Evolutionary conservation across 2,797 vertebrate genomes (phyloP), one percentile per base, ranked within the genome.

Genomic region (Steatocranus sp.): DNA sequence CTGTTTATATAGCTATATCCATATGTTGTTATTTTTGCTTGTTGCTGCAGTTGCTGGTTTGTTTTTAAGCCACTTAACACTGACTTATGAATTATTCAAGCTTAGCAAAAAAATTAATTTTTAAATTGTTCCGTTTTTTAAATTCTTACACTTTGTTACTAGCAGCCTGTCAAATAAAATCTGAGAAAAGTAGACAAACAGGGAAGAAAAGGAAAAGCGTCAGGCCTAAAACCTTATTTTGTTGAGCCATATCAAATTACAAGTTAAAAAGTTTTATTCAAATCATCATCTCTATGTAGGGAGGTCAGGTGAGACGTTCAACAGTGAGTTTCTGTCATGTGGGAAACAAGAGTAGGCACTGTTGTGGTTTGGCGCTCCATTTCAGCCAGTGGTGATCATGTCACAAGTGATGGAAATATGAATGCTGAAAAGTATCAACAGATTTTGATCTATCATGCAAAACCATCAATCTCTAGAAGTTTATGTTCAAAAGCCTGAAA

Each of bases 81-180:
- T n/a, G 18, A 61, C 5, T 61, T 61, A 34, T 61, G 56, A 61
- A 61, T 61, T 61, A 61, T 11, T 61, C 56, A 61, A 61, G 56
- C 17, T 34, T 7, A 11, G 56, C 17, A n/a, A 34, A 34, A 58
- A n/a, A 58, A 18, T 18, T 0, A 0, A 7, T 4, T 58, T 58
- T 18, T 32, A 58, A 58, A 58, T 58, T 1, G 27, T 58, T 58
- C 54, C 5, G 3, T 58, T 32, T 68, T 41, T 68, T 4, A 25
- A 68, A 43, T 3, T 68, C 12, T 25, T 41, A 38, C 36, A 68
- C 36, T n/a, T n/a, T n/a, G n/a, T n/a, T n/a, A n/a, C n/a, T n/a
- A n/a, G n/a, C n/a, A n/a, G n/a, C n/a, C n/a, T n/a, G n/a, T n/a
- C n/a, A n/a, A n/a, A n/a, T n/a, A n/a, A 53, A 54, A 58, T n/a